Evolutionary conservation across 2,797 vertebrate genomes (phyloP), one percentile per base, ranked within the genome.

Genomic region (Heliangelus exortis): DNA sequence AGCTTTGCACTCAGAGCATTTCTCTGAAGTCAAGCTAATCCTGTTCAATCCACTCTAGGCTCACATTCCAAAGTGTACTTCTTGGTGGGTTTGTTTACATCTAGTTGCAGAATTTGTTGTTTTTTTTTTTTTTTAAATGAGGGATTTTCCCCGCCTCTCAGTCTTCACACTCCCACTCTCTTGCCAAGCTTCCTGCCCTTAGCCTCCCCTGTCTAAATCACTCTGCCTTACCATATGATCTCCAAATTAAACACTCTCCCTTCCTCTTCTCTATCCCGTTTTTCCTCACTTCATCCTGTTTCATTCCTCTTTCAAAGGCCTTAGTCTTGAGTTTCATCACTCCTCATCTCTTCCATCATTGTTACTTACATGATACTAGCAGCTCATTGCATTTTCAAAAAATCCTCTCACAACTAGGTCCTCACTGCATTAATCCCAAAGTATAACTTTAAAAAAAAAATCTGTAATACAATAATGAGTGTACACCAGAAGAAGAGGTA

Each of bases 131-230:
- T 85, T 50, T 57, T 10, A 72, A 57, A 33, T 9, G 55, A 34
- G 33, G 3, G 0, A 1, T 2, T 43, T 69, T 50, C 10, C 0
- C 1, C 2, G 16, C 11, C 20, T 2, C n/a, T 29, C 41, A 4
- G 31, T 45, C 48, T 85, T 84, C 48, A 41, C 33, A 94, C 63
- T 90, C 53, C 36, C n/a, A 68, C 36, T 58, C 69, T 74, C 26
- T 86, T 54, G 43, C 23, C 87, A 83, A 61, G 87, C 7, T 69
- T 84, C 31, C 13, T 20, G 50, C 33, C 66, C 25, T 57, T 73
- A 43, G 41, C 53, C 86, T 94, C 67, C 66, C 53, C 5, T 92
- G 68, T 86, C 69, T 86, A 81, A 86, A 86, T 72, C 47, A 81
- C 33, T 94, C 76, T 89, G 92, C 76, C 73, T 83, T 91, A 51